Conservation (phyloP, 2,113 vertebrate genomes). For the Rhinolophus ferrumequinum region DNA sequence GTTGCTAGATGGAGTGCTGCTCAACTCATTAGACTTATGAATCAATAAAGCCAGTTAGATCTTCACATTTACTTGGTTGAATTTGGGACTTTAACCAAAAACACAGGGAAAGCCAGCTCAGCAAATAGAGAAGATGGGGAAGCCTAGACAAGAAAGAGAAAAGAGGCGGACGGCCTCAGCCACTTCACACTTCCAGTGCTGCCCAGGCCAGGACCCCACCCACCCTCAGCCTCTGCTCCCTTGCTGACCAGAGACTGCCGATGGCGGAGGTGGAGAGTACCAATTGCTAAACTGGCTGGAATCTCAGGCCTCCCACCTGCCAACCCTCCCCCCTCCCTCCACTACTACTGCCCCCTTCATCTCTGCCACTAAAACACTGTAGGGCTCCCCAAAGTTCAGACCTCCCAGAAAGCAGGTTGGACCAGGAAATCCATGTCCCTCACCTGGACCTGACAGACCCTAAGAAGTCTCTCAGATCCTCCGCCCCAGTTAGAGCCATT, state of each 20-base stretch:
- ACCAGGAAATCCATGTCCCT: background rate
- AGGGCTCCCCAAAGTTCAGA: background rate
- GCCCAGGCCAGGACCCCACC: background rate
- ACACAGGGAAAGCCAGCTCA: background rate
- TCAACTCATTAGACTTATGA: background rate
- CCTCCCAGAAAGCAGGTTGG: background rate
- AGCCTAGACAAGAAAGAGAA: background rate
- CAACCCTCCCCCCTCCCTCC: background rate
- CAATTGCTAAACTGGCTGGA: background rate
- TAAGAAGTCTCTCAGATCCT: background rate
- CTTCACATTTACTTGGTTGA: background rate
- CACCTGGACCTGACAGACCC: background rate
- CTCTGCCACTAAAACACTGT: background rate
- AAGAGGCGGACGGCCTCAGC: background rate
- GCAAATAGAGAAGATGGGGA: background rate
- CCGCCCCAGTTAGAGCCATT: background rate
- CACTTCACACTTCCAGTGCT: background rate
- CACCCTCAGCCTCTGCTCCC: background rate
- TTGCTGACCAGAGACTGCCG: background rate
- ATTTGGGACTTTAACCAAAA: background rate
- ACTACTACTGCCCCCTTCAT: background rate
- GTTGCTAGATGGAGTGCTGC: background rate
- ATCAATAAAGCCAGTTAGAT: background rate
- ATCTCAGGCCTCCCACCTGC: background rate
- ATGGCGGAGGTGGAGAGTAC: background rate